Evolutionary conservation across 2,888 invertebrate genomes (phyloP).

Genomic region (Herminia tarsipennalis): DNA sequence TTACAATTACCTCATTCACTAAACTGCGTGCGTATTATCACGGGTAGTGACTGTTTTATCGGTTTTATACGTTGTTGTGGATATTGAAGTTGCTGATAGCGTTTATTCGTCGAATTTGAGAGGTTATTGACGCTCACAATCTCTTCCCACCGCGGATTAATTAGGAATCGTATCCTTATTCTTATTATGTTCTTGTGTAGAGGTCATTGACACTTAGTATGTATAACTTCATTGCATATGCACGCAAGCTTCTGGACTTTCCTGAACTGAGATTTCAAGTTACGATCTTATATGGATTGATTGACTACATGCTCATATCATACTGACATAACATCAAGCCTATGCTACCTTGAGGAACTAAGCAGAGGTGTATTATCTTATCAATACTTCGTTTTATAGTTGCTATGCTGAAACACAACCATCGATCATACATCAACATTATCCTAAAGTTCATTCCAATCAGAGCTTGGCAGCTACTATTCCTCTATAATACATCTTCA

Average conservation of each 20-base stretch:
- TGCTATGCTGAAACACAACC: too few species aligned
- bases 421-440: too few species aligned
- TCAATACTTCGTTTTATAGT: too few species aligned
- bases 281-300: not conserved
- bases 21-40: constrained; percentile 46
- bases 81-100: constrained; percentile 36
- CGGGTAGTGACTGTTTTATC: constrained; percentile 39
- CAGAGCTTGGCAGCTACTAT: too few species aligned
- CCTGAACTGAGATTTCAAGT: too few species aligned
- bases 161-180: constrained; percentile 18
- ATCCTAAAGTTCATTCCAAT: too few species aligned
- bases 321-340: too few species aligned
- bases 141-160: constrained; percentile 13
- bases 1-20: constrained; percentile 48
- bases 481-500: too few species aligned
- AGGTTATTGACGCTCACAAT: constrained; percentile 44
- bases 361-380: too few species aligned
- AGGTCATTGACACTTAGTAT: constrained; percentile 38
- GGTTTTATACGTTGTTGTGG: constrained; percentile 35
- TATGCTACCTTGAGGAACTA: too few species aligned
- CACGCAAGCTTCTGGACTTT: not conserved
- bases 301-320: not conserved
- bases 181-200: constrained; percentile 18
- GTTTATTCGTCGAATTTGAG: constrained; percentile 30
- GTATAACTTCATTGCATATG: constrained; percentile 1